Evolutionary conservation across 2,888 invertebrate species (phyloP).

Genomic region (Candidula unifasciata): DNA sequence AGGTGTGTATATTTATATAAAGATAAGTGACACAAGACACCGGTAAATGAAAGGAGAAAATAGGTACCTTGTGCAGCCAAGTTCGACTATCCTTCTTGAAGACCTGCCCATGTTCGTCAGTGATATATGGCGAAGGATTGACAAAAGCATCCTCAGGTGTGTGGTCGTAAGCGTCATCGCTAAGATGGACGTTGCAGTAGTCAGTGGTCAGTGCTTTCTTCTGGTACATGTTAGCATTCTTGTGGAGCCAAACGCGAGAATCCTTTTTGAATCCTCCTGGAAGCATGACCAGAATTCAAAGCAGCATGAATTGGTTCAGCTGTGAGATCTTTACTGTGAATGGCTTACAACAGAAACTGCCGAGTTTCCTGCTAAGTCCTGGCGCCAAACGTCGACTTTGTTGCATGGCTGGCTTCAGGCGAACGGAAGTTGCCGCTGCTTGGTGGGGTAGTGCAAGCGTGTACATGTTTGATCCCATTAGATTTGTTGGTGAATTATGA

Average conservation of each 20-base stretch:
- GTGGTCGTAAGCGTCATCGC: constrained; percentile 36
- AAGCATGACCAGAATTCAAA: constrained; percentile 43
- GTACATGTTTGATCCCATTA: neutral
- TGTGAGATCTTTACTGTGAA: neutral
- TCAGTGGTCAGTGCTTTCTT: constrained; percentile 32
- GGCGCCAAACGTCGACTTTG: neutral
- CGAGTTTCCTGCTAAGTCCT: neutral
- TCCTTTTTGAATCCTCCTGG: constrained; percentile 55
- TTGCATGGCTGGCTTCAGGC: neutral
- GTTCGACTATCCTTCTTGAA: constrained; percentile 55
- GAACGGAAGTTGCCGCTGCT: neutral
- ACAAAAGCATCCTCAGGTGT: constrained; percentile 11
- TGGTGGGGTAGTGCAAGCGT: neutral
- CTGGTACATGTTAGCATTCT: constrained; percentile 44
- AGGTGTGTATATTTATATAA: too few relatives aligned
- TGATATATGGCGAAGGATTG: constrained; percentile 17
- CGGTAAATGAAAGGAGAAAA: neutral
- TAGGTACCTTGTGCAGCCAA: constrained; percentile 52
- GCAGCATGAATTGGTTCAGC: neutral
- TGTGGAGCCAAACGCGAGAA: constrained; percentile 54
- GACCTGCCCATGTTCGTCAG: constrained; percentile 36
- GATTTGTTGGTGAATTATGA: too few relatives aligned
- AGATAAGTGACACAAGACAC: neutral
- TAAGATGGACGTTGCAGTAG: neutral
- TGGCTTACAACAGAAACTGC: neutral